Evolutionary conservation across 2,113 vertebrate species (phyloP), one percentile per base, ranked within the genome.

Genomic region (Anolis carolinensis): DNA sequence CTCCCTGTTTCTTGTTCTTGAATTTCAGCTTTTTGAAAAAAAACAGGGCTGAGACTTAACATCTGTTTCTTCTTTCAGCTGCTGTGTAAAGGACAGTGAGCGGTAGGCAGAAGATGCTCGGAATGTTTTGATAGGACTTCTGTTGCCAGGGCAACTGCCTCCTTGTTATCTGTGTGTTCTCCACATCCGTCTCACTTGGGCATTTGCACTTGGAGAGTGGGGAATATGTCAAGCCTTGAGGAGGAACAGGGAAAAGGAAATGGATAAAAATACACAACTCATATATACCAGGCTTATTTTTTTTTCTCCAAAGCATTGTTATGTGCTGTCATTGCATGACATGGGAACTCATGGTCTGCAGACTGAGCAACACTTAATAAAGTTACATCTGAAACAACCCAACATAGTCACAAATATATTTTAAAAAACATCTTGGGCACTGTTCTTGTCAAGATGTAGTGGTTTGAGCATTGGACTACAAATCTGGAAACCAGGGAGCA

Each of bases 91-190:
- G 87, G 91, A 83, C 1, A 85, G 21, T 0, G 2, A 94, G 86
- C 81, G 89, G 87, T 36, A 92, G 90, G 82, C 86, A 82, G 82
- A 91, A 90, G 87, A 90, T 16, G 62, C 77, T 88, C 91, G 79
- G 88, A 88, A 83, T 93, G 87, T 89, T 94, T 94, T 91, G 4
- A 13, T 85, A 86, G 86, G 91, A 88, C 93, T 96, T 25, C 2
- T 25, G 93, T 95, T 96, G 92, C 95, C 92, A 93, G 86, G 93
- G 93, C 63, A 92, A 94, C 89, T 88, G 68, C 75, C 85, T 94
- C 44, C 0, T 63, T 62, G 85, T 65, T 92, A 93, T 89, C 86
- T 77, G 81, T 82, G 79, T 36, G 77, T 87, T 92, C 85, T 72
- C 79, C 65, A 67, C 72, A 75, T 89, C 68, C 84, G 89, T 91